Conservation (phyloP, 92 coral and sea anemone genomes). For the Epizoanthus ramosus region DNA sequence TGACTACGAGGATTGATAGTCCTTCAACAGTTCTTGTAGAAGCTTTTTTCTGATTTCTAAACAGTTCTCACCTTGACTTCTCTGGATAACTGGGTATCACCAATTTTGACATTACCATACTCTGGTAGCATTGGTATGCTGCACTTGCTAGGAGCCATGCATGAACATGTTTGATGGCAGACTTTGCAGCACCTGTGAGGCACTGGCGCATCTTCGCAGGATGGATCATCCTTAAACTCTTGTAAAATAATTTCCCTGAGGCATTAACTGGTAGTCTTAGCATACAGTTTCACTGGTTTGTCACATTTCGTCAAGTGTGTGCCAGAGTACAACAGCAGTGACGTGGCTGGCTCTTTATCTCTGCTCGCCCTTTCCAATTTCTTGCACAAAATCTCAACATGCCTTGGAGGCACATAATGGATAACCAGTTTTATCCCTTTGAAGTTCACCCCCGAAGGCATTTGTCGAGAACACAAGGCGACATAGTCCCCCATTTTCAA, state of each 20-base stretch:
- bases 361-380: constrained; percentile 61
- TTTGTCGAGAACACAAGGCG: constrained; percentile 69
- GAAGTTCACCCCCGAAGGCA: constrained; percentile 59
- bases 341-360: constrained; percentile 26
- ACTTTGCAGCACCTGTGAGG: constrained; percentile 46
- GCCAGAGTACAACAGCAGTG: constrained; percentile 37
- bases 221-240: constrained; percentile 37
- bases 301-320: constrained; percentile 55
- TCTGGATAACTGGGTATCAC: neutral
- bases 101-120: constrained; percentile 1
- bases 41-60: neutral
- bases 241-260: constrained; percentile 47
- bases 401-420: constrained; percentile 54
- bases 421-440: constrained; percentile 24
- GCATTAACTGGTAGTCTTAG: constrained; percentile 9
- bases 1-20: constrained; percentile 15
- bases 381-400: constrained; percentile 56
- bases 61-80: constrained; percentile 14
- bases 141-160: constrained; percentile 27
- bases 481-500: constrained; percentile 42
- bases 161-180: constrained; percentile 50
- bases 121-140: constrained; percentile 6
- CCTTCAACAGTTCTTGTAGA: constrained; percentile 30
- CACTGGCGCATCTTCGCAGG: neutral
- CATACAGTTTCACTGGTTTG: constrained; percentile 41